phyloP scores from a whole-genome alignment of 2,113 vertebrate species.

The Heterotis niloticus region DNA sequence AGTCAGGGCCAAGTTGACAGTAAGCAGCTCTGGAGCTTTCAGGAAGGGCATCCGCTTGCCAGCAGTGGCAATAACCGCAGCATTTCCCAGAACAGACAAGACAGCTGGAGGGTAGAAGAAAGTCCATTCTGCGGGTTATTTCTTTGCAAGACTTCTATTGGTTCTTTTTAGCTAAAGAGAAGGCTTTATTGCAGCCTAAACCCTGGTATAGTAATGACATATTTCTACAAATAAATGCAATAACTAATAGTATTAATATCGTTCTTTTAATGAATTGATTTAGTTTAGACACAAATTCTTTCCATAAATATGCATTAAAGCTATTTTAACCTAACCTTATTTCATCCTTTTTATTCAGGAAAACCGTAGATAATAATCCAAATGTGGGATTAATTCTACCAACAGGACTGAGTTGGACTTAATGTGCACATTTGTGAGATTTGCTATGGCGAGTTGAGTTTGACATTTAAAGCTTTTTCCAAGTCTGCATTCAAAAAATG shows the following conservation, averaged over 20 bases:
- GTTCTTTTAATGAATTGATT: no score
- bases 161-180: background rate
- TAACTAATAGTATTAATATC: no score
- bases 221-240: no score
- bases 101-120: constrained; percentile 53
- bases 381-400: background rate
- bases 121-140: background rate
- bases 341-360: background rate
- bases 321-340: background rate
- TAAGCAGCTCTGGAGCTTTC: constrained; percentile 74
- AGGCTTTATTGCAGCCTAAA: background rate
- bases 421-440: background rate
- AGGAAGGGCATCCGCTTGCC: constrained; percentile 62
- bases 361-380: background rate
- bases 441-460: no score
- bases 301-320: background rate
- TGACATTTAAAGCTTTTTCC: no score
- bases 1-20: constrained; percentile 74
- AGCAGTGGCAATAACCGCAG: constrained; percentile 68
- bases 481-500: no score
- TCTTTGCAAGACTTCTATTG: background rate
- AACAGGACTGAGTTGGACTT: background rate
- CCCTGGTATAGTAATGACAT: no score
- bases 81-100: constrained; percentile 72
- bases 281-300: background rate